Evolutionary conservation across 2,888 invertebrate genomes (phyloP), one percentile per base, ranked within the genome.

Genomic region (Coelinius sp.): DNA sequence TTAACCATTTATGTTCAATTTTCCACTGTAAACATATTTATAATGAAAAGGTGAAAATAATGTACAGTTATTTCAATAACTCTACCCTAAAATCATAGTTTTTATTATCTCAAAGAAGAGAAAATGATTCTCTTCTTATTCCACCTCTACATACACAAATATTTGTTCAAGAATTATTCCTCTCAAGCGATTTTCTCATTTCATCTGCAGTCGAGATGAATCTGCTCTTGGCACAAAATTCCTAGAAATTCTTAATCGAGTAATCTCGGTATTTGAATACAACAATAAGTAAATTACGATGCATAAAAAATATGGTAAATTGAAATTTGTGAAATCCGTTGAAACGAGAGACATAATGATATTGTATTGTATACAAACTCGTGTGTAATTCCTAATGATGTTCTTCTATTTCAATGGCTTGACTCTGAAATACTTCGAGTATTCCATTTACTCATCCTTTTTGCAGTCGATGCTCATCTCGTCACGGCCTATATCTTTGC

Each of bases 381-480:
- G 12, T 25, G 17, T 63, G 41, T 41, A 63, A 41, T 25, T 41
- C 41, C 63, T 63, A 38, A 38, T 41, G 63, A 63, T 41, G 41
- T 63, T 59, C 35, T n/a, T n/a, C 14, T 14, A 5, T 38, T n/a
- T 24, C 63, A n/a, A 14, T 41, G 20, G 24, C 41, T 12, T 10
- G n/a, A 6, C 12, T 20, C 10, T 14, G n/a, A 6, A 41, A 38
- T 63, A 25, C 41, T 12, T 14, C 27, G 24, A 20, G 24, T 41
- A 63, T 63, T 63, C 22, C 41, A 63, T 63, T 24, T 56, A 4
- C 25, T 63, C 38, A 38, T 62, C 12, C 20, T 38, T 38, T 62
- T n/a, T 62, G 17, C 35, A 38, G 20, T 14, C 38, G 12, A 14
- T 24, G 22, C 1, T 35, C 35, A 31, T 31, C 59, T 62, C 14